Evolutionary conservation across 1,140 invertebrate species (phyloP).

Genomic region (Lethrus apterus): DNA sequence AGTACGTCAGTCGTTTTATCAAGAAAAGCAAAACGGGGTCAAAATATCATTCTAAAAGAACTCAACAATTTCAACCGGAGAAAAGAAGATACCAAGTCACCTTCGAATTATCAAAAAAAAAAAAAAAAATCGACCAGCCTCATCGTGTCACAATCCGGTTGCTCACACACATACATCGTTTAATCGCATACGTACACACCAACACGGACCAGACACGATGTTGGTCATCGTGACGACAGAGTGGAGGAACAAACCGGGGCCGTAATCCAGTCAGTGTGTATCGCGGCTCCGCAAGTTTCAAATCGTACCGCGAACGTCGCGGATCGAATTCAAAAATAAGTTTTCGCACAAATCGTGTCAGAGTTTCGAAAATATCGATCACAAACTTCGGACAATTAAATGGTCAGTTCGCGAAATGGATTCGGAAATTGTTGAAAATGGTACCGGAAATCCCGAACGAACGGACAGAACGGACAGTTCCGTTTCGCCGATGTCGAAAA

Average conservation of each 20-base stretch:
- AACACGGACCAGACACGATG: constrained; percentile 23
- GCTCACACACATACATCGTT: no score
- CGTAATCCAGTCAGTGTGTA: constrained; percentile 26
- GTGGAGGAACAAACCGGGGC: constrained; percentile 5
- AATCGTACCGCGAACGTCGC: constrained; percentile 15
- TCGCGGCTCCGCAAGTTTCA: constrained; percentile 26
- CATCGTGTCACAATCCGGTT: no score
- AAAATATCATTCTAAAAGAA: no score
- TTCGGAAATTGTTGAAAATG: constrained; percentile 7
- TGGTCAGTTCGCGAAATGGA: no score
- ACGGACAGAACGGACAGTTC: neutral
- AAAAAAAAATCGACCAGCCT: no score
- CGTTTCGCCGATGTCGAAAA: constrained; percentile 40
- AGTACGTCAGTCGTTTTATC: no score
- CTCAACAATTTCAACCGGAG: no score
- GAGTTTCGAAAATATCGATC: constrained; percentile 3
- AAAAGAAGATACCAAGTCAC: no score
- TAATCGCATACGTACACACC: constrained; percentile 17
- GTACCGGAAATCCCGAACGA: neutral
- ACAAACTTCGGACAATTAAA: neutral
- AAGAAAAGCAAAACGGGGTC: no score
- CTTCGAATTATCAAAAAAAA: no score
- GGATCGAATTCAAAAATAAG: neutral
- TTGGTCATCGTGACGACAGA: constrained; percentile 28
- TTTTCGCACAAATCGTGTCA: neutral